phyloP scores from a whole-genome alignment of 2,797 vertebrate species.

The Columba guinea region DNA sequence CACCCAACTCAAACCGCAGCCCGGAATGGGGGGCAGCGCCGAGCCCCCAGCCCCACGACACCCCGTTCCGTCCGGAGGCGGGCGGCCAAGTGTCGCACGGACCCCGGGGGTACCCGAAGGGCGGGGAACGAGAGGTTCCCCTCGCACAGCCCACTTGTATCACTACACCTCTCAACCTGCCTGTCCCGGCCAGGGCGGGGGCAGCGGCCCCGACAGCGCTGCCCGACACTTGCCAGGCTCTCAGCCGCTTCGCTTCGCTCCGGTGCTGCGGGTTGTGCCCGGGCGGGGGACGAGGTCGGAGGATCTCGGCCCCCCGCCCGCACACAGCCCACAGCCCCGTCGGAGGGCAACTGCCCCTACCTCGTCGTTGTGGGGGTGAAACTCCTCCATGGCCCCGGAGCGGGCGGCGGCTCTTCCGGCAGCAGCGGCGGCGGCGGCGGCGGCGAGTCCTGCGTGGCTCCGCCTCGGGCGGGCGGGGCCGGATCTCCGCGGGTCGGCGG shows the following conservation, averaged over 20 bases:
- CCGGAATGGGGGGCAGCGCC: not conserved
- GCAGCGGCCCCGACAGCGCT: not conserved
- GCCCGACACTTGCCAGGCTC: not conserved
- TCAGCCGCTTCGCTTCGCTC: no score
- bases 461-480: not conserved
- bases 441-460: not conserved
- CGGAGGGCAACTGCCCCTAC: slow-evolving; percentile 31
- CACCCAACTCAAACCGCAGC: fast-evolving
- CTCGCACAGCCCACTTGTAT: not conserved
- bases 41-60: fast-evolving
- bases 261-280: not conserved
- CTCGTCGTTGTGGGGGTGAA: slow-evolving; percentile 73
- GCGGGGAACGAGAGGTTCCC: no score
- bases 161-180: not conserved
- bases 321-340: no score
- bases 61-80: not conserved
- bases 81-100: not conserved
- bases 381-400: slow-evolving; percentile 71
- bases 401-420: not conserved
- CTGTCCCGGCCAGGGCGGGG: not conserved
- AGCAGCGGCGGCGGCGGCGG: not conserved
- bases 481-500: no score
- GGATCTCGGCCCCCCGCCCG: not conserved
- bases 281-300: not conserved
- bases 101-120: not conserved